Evolutionary conservation across 1,140 invertebrate species (phyloP).

Genomic region (Alviniconcha marisindica): DNA sequence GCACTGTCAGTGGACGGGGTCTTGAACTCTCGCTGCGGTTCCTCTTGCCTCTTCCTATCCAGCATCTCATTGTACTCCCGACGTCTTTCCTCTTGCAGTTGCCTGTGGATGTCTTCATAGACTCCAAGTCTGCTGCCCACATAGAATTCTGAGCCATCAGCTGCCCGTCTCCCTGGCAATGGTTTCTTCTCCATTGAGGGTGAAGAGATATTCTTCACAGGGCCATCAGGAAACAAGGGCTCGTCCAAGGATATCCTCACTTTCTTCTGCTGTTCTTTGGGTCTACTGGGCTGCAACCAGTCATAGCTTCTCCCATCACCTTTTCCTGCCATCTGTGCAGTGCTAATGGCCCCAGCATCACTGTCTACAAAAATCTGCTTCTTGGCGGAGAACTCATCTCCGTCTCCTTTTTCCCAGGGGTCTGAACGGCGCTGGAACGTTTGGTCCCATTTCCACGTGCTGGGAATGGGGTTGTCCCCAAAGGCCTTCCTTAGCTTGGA

Average conservation of each 20-base stretch:
- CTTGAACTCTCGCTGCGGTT: background rate
- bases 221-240: background rate
- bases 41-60: background rate
- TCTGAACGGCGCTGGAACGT: background rate
- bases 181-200: no score
- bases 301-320: background rate
- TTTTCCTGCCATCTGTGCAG: background rate
- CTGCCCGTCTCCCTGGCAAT: no score
- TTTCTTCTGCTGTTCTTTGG: background rate
- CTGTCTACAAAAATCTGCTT: no score
- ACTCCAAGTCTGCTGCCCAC: background rate
- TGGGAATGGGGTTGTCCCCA: background rate
- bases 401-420: background rate
- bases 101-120: background rate
- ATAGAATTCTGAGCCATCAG: no score
- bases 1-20: background rate
- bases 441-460: background rate
- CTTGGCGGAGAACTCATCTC: background rate
- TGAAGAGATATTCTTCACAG: no score
- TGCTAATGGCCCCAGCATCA: no score
- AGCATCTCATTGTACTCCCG: slow-evolving; percentile 17
- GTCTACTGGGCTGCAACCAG: background rate
- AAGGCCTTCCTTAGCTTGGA: background rate
- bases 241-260: background rate
- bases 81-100: background rate